Conservation (phyloP, 92 coral and sea anemone species). For the Paramuricea clavata region DNA sequence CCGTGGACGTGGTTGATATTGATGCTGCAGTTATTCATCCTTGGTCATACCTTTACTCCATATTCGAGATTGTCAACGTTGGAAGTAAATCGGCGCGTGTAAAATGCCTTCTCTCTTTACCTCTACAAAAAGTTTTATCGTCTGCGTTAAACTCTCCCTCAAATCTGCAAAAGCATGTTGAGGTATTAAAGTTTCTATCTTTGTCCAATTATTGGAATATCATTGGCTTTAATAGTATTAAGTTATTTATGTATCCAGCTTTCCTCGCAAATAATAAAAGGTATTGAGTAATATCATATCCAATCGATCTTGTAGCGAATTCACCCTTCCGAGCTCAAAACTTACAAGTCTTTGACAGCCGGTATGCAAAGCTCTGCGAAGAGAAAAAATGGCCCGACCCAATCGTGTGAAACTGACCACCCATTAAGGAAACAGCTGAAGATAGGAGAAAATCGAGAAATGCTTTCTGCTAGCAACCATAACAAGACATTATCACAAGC, state of each 20-base stretch:
- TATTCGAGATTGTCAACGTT: conserved; percentile 10
- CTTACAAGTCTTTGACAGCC: not conserved
- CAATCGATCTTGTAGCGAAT: not conserved
- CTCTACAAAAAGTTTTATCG: not conserved
- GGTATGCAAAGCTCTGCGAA: not conserved
- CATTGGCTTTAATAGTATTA: too few relatives aligned
- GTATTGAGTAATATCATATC: too few relatives aligned
- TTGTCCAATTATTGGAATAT: not conserved
- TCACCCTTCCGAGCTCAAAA: not conserved
- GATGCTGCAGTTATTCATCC: not conserved
- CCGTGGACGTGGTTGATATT: not conserved
- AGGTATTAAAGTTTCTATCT: not conserved
- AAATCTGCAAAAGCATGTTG: conserved; percentile 26
- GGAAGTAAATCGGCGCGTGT: not conserved
- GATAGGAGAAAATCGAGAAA: conserved; percentile 18
- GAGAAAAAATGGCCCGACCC: conserved; percentile 10
- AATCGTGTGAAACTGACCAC: conserved; percentile 22
- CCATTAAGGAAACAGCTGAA: conserved; percentile 11
- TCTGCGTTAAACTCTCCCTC: conserved; percentile 20
- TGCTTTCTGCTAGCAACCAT: not conserved
- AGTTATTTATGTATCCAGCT: too few relatives aligned
- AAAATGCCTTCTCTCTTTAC: conserved; percentile 11
- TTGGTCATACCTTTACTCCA: not conserved
- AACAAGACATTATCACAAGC: conserved; percentile 1
- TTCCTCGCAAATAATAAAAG: too few relatives aligned